Evolutionary conservation across 2,888 invertebrate genomes (phyloP).

Genomic region (Dryobotodes eremita): DNA sequence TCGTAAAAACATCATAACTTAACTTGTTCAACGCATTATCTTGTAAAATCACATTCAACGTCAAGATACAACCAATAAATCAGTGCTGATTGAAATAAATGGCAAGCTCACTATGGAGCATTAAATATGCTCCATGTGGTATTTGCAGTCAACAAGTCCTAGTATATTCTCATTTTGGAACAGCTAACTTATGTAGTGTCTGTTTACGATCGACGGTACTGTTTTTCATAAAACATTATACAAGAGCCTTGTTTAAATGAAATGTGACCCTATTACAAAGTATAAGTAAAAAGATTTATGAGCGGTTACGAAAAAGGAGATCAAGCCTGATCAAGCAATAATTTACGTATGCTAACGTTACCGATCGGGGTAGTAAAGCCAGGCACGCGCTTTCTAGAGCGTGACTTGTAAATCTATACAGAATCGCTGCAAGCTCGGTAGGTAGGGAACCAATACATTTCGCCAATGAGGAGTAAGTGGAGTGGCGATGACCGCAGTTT

Average conservation of each 20-base stretch:
- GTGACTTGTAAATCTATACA: slow-evolving; percentile 82
- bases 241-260: slow-evolving; percentile 59
- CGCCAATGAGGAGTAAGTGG: slow-evolving; percentile 73
- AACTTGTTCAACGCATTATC: slow-evolving; percentile 69
- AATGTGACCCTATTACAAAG: slow-evolving; percentile 64
- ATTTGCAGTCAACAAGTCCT: slow-evolving; percentile 58
- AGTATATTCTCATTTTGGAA: slow-evolving; percentile 61
- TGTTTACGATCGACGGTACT: slow-evolving; percentile 43
- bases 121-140: slow-evolving; percentile 67
- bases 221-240: slow-evolving; percentile 56
- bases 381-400: slow-evolving; percentile 80
- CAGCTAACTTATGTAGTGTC: slow-evolving; percentile 53
- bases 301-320: slow-evolving; percentile 65
- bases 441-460: slow-evolving; percentile 72
- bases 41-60: slow-evolving; percentile 74
- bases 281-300: slow-evolving; percentile 57
- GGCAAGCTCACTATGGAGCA: slow-evolving; percentile 73
- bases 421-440: slow-evolving; percentile 65
- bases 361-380: slow-evolving; percentile 73
- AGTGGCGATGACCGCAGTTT: slow-evolving; percentile 71
- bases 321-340: slow-evolving; percentile 60
- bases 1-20: slow-evolving; percentile 41
- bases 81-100: slow-evolving; percentile 78
- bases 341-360: slow-evolving; percentile 69
- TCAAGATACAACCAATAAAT: slow-evolving; percentile 74